Evolutionary conservation across 2,113 vertebrate genomes (phyloP).

Genomic region (Xenopus borealis): DNA sequence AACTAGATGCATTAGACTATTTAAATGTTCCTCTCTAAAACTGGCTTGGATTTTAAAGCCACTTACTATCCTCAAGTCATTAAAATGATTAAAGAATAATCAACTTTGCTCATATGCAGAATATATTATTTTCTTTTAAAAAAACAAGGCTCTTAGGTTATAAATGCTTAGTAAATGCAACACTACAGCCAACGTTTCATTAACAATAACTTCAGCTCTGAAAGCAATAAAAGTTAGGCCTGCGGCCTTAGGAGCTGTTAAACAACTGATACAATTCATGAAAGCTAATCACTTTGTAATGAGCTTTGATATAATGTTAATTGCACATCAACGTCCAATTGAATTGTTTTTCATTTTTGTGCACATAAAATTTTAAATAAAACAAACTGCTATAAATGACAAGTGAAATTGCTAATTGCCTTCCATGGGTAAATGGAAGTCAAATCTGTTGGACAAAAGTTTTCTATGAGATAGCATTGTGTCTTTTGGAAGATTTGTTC

Average conservation of each 20-base stretch:
- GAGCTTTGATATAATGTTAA: slow-evolving; percentile 64
- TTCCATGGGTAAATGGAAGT: slow-evolving; percentile 9
- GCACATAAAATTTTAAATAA: slow-evolving; percentile 47
- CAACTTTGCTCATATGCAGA: not conserved
- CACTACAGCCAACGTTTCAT: slow-evolving; percentile 2
- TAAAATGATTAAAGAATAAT: not conserved
- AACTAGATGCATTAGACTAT: too few species aligned
- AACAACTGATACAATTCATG: slow-evolving; percentile 55
- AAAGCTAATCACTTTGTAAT: slow-evolving; percentile 62
- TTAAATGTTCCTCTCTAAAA: not conserved
- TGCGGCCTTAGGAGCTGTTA: slow-evolving; percentile 58
- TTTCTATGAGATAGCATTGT: not conserved
- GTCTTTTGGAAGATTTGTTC: too few species aligned
- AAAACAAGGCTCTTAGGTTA: too few species aligned
- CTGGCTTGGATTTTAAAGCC: not conserved
- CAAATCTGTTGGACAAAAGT: not conserved
- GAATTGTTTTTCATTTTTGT: slow-evolving; percentile 48
- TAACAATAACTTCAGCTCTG: slow-evolving; percentile 55
- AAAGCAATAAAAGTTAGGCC: slow-evolving; percentile 60
- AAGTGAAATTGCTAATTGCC: slow-evolving; percentile 30
- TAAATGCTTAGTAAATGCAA: not conserved
- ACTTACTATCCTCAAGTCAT: not conserved
- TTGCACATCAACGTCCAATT: slow-evolving; percentile 57
- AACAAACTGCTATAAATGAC: slow-evolving; percentile 39
- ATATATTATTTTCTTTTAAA: too few species aligned